Conservation (phyloP, 2,888 invertebrate species). For the Plemyria rubiginata region DNA sequence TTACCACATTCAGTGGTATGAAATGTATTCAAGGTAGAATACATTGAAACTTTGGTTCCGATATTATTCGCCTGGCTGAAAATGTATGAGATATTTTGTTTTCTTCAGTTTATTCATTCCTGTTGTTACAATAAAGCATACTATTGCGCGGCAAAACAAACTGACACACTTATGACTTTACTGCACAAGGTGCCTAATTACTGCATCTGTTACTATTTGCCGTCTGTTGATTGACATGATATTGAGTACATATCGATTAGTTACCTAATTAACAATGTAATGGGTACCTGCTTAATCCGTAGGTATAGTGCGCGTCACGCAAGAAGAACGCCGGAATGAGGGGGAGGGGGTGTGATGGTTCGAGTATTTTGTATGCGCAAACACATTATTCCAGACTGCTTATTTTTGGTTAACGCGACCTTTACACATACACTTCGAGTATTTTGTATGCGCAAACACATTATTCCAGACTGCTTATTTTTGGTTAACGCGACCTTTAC, state of each 20-base stretch:
- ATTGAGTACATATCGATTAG: slow-evolving; percentile 5
- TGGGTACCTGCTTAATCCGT: background rate
- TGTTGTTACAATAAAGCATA: background rate
- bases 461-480: no score
- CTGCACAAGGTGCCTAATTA: slow-evolving; percentile 13
- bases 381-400: no score
- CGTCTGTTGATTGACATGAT: slow-evolving; percentile 14
- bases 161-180: background rate
- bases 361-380: no score
- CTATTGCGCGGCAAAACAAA: background rate
- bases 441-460: no score
- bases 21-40: slow-evolving; percentile 32
- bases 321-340: no score
- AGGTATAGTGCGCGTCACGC: no score
- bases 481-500: no score
- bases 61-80: slow-evolving; percentile 23
- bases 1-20: slow-evolving; percentile 32
- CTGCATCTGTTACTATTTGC: slow-evolving; percentile 10
- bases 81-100: slow-evolving; percentile 19
- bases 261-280: background rate
- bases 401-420: no score
- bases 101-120: background rate
- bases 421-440: no score
- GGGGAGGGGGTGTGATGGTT: no score
- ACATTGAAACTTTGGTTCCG: slow-evolving; percentile 31